A percentile compares a stretch with the other conserved stretches of the same genome.
Conservation (phyloP, 2,888 invertebrate species). For the Mythimna lalbum region DNA sequence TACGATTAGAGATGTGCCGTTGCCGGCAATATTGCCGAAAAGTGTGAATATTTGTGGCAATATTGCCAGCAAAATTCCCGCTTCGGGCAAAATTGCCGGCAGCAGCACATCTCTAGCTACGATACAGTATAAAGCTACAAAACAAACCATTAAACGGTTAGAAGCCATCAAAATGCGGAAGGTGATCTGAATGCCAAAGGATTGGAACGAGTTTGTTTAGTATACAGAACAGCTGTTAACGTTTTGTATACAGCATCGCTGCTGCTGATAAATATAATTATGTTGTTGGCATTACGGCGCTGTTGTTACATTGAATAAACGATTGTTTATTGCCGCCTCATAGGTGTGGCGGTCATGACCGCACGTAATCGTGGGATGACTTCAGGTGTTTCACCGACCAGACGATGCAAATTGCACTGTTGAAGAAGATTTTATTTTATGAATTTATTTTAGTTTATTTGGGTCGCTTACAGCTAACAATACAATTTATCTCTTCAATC, state of each 20-base stretch:
- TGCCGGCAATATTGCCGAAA: too few species aligned
- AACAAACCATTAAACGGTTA: constrained; percentile 23
- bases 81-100: too few species aligned
- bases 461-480: too few species aligned
- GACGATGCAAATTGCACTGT: background rate
- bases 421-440: too few species aligned
- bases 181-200: constrained; percentile 44
- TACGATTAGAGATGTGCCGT: too few species aligned
- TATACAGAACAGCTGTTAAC: constrained; percentile 53
- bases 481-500: too few species aligned
- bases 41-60: too few species aligned
- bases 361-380: constrained; percentile 2
- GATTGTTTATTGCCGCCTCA: constrained; percentile 21
- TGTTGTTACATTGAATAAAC: constrained; percentile 29
- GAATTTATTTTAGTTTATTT: too few species aligned
- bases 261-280: constrained; percentile 36
- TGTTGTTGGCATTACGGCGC: constrained; percentile 33
- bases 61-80: too few species aligned
- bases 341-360: constrained; percentile 10
- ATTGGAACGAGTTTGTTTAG: constrained; percentile 46
- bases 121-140: constrained; percentile 12
- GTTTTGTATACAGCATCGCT: constrained; percentile 29
- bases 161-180: constrained; percentile 40
- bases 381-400: background rate
- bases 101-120: too few species aligned